Evolutionary conservation across 2,888 invertebrate genomes (phyloP).

Genomic region (Autographa gamma): DNA sequence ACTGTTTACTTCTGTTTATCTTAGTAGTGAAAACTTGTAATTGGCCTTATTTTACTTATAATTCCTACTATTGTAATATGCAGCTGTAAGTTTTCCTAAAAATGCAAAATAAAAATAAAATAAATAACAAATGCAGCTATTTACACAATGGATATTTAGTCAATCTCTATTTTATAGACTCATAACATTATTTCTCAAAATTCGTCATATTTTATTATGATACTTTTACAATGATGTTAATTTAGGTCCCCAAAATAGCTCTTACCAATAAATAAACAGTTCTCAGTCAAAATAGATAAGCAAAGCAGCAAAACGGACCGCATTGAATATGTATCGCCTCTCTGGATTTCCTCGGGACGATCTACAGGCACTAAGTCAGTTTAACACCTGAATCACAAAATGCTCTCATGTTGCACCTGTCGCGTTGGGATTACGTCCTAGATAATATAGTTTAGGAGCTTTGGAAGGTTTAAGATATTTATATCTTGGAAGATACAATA

Average conservation of each 20-base stretch:
- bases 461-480: neutral
- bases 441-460: conserved; percentile 2
- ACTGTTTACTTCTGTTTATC: too few relatives aligned
- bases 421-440: neutral
- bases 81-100: too few relatives aligned
- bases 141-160: too few relatives aligned
- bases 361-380: conserved; percentile 23
- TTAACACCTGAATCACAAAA: conserved; percentile 37
- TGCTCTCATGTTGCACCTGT: conserved; percentile 11
- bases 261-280: conserved; percentile 12
- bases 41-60: too few relatives aligned
- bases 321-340: conserved; percentile 49
- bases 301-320: conserved; percentile 25
- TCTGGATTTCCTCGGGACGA: conserved; percentile 42
- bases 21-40: too few relatives aligned
- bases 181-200: too few relatives aligned
- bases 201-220: too few relatives aligned
- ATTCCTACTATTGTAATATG: too few relatives aligned
- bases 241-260: neutral
- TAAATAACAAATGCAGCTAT: too few relatives aligned
- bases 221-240: too few relatives aligned
- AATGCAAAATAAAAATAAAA: too few relatives aligned
- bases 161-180: too few relatives aligned
- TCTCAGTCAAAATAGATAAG: conserved; percentile 34
- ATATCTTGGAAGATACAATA: neutral